Evolutionary conservation across 2,888 invertebrate species (phyloP).

Genomic region (Acanthosepion pharaonis): DNA sequence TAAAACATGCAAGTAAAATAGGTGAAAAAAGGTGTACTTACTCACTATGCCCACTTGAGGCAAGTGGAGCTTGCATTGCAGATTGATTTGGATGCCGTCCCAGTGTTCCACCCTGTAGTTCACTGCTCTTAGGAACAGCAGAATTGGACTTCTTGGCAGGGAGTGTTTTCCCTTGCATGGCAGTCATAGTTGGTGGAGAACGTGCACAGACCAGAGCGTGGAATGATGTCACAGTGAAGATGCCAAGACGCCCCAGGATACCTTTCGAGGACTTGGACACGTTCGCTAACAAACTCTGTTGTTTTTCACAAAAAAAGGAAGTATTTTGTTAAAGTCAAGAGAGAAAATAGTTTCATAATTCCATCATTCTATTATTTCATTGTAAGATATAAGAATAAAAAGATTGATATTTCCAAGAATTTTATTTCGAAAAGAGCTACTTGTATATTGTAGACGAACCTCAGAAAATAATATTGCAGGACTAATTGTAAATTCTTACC

Average conservation of each 20-base stretch:
- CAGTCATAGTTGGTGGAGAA: slow-evolving; percentile 48
- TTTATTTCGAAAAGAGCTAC: neutral
- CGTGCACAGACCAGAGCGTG: slow-evolving; percentile 98
- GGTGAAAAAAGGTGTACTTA: neutral
- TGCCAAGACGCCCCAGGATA: slow-evolving; percentile 93
- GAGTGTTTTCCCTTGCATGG: slow-evolving; percentile 46
- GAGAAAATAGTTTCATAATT: no score
- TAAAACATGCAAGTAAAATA: neutral
- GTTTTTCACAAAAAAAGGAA: slow-evolving; percentile 62
- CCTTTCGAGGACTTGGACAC: slow-evolving; percentile 95
- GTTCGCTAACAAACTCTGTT: slow-evolving; percentile 93
- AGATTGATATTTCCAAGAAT: neutral
- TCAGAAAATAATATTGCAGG: no score
- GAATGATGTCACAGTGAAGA: slow-evolving; percentile 97
- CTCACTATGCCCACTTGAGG: slow-evolving; percentile 15
- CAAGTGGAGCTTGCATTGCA: slow-evolving; percentile 42
- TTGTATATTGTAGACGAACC: no score
- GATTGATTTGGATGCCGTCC: slow-evolving; percentile 43
- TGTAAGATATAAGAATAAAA: no score
- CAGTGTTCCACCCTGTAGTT: slow-evolving; percentile 38
- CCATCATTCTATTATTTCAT: no score
- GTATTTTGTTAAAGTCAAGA: no score
- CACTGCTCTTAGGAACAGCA: slow-evolving; percentile 38
- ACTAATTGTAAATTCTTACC: slow-evolving; percentile 78
- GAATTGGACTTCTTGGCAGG: slow-evolving; percentile 49